Percentiles rank a stretch among this genome's conserved stretches.
These are phyloP conservation scores for Iselma pallidipennis DNA, from an alignment of 2,888 invertebrate species.

Conservation along the genomic window DNA sequence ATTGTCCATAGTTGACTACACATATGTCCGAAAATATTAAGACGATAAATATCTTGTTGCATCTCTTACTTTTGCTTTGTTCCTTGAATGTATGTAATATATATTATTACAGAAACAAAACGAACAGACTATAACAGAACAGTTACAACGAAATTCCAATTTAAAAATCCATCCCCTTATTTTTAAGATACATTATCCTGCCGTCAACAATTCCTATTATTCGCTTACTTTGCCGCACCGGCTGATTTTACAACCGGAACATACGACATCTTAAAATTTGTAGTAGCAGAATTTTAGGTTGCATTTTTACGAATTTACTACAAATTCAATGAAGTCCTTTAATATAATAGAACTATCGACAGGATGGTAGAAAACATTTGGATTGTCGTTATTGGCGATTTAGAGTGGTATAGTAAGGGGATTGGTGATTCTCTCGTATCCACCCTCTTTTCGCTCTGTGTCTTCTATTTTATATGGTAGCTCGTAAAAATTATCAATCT, in stretches of 20 bases:
- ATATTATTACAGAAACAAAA: not conserved
- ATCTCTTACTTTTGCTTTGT: not conserved
- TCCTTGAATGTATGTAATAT: too few relatives aligned
- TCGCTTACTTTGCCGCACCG: not conserved
- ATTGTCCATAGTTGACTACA: conserved; percentile 22
- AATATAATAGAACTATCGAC: conserved; percentile 31
- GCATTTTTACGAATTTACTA: conserved; percentile 41
- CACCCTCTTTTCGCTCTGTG: conserved; percentile 3
- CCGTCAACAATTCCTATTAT: not conserved
- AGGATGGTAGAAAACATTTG: conserved; percentile 30
- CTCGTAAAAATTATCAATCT: conserved; percentile 52
- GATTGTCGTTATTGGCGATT: conserved; percentile 21
- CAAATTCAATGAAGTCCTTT: conserved; percentile 44
- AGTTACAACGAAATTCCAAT: not conserved
- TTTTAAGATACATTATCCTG: too few relatives aligned
- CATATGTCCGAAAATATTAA: conserved; percentile 2
- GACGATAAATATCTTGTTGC: not conserved
- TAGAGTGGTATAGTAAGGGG: not conserved
- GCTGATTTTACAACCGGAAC: not conserved
- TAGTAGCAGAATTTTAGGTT: conserved; percentile 40
- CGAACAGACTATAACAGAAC: not conserved
- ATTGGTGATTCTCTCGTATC: not conserved
- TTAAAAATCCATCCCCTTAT: too few relatives aligned
- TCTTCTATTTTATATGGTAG: conserved; percentile 45
- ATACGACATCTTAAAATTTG: conserved; percentile 8